Evolutionary conservation across 2,888 invertebrate species (phyloP), one percentile per base, ranked within the genome.

Genomic region (Acanthacorydalis orientalis): DNA sequence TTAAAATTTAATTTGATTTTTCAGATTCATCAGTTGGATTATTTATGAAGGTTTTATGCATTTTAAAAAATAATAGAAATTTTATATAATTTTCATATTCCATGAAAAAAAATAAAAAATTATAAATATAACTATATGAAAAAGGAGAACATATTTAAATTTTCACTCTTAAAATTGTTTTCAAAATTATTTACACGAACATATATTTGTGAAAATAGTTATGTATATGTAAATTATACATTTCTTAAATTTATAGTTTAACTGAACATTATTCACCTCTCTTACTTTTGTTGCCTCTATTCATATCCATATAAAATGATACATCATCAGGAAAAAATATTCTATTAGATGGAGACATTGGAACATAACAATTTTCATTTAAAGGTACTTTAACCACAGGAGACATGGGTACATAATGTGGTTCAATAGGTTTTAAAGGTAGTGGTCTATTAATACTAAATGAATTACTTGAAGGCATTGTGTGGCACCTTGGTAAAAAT

Each of bases 401-500:
- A 7, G 43, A 43, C 43, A 43, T 43, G 11, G 43, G 43, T 14
- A 43, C 11, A 16, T 43, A 43, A 12, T 31, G 31, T 16, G 35
- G 11, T 12, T 46, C 46, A 9, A 23, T 23, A 6, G 38, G 31
- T 4, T 31, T 16, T 35, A 46, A 15, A 12, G 46, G 39, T 11
- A 44, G 11, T 10, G 33, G 35, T 52, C 53, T 12, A 56, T 51
- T 46, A 54, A 56, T 12, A 11, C 35, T 34, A 41, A 23, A 41
- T 32, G 43, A 33, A 7, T 12, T 32, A 14, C 15, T 43, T 46
- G 63, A 61, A 7, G 64, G 64, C 47, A 64, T 51, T 1, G 64
- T 64, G 47, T 59, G 62, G 49, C 62, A 60, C 12, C 64, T 59
- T 42, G 57, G 60, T 47, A 62, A 62, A 48, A 55, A 54, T 9